Conservation (phyloP, 2,797 vertebrate genomes). For the Vipera latastei region DNA sequence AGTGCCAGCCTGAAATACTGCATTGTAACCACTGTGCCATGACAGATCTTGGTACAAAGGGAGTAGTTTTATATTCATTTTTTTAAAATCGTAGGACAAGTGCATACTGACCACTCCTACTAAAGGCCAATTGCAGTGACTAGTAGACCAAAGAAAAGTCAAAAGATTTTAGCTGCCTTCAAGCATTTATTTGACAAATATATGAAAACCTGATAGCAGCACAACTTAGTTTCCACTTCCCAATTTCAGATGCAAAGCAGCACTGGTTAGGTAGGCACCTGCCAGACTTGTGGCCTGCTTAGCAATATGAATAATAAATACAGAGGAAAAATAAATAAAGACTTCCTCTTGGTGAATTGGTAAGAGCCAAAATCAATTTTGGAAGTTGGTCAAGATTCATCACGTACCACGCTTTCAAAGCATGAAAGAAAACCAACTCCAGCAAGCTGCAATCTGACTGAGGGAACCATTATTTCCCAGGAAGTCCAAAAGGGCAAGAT, state of each 20-base stretch:
- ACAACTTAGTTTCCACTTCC: background rate
- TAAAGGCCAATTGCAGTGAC: background rate
- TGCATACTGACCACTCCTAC: background rate
- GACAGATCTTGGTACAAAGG: too few relatives aligned
- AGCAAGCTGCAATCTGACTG: background rate
- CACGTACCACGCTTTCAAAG: background rate
- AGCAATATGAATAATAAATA: background rate
- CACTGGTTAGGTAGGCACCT: background rate
- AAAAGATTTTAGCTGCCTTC: background rate
- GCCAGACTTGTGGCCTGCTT: too few relatives aligned
- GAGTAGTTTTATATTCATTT: background rate
- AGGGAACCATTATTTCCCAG: background rate
- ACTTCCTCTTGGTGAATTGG: background rate
- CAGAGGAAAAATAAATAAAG: accelerated
- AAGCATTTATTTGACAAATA: background rate
- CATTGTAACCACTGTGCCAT: too few relatives aligned
- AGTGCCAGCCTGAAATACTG: too few relatives aligned
- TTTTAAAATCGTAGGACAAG: background rate
- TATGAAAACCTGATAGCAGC: background rate
- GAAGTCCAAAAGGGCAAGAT: background rate
- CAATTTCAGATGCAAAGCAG: background rate
- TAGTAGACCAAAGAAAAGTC: background rate
- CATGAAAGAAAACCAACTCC: background rate
- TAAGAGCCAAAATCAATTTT: background rate
- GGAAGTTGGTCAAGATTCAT: background rate